Conservation (phyloP, 2,113 vertebrate species). For the Myrmophylax atrothorax region DNA sequence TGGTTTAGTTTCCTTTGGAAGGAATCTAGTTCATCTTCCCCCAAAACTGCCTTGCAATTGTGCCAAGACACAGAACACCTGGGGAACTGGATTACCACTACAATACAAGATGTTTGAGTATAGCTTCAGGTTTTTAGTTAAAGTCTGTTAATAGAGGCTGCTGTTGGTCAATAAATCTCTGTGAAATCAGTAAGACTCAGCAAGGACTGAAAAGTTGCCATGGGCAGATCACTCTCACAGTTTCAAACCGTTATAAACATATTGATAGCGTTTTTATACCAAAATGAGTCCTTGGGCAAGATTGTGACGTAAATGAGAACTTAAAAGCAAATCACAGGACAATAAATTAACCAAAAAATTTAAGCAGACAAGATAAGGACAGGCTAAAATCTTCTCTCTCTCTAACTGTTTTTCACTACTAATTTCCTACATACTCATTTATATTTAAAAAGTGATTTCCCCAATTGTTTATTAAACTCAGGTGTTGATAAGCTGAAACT, state of each 20-base stretch:
- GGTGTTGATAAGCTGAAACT: not conserved
- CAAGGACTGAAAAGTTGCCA: not conserved
- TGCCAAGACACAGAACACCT: not conserved
- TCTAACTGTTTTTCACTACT: not conserved
- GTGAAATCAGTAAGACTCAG: not conserved
- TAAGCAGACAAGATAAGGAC: not conserved
- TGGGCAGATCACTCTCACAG: not conserved
- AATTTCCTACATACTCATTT: not conserved
- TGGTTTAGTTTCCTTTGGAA: not conserved
- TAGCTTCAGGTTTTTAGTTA: not conserved
- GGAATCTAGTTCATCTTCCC: not conserved
- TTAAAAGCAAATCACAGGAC: not conserved
- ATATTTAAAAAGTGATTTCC: not conserved
- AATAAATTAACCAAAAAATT: not conserved
- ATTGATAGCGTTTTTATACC: not conserved
- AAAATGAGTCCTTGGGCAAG: not conserved
- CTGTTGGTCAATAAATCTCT: not conserved
- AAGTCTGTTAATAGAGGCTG: not conserved
- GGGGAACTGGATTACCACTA: not conserved
- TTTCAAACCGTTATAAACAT: not conserved
- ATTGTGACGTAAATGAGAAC: not conserved
- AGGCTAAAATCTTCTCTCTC: not conserved
- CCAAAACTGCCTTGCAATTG: not conserved
- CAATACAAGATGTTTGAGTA: not conserved
- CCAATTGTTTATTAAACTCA: not conserved